Base-by-base conservation (phyloP, 2,113 vertebrate genomes). In the Falcunculus frontatus region DNA sequence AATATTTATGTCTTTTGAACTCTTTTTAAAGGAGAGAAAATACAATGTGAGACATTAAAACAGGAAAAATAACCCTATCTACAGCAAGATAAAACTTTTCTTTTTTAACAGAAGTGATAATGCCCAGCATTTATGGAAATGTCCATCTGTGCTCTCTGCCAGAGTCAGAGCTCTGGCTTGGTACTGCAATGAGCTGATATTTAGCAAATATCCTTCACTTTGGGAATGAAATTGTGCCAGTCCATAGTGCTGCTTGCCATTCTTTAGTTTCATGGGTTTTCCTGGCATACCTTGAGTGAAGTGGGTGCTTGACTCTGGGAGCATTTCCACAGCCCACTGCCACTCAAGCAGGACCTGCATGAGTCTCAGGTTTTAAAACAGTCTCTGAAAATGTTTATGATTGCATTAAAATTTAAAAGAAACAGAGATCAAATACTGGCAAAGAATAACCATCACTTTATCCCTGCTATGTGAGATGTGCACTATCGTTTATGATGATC, bases 1-100 rank as follows among this genome's bases (percentile, higher is more conserved):
- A 95, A 77, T 91, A 76, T 46, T 90, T 62, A 35, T 80, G 27
- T 92, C 64, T 80, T 80, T 94, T 90, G 88, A 94, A 63, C 49
- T 83, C 37, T 63, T 22, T 78, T 80, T 81, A 67, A 67, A 62
- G 4, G 27, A 70, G 55, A 86, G 35, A 55, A 95, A 67, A 84
- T 68, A 23, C 4, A 72, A 29, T 26, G 13, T 68, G 74, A 55
- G 59, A 68, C 41, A 63, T 63, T 78, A 76, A 70, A 93, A 70
- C 3, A 52, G 41, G 11, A 8, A 39, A 63, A 47, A 50, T 32
- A 1, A 1, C 13, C 11, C 19, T 26, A 5, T 55, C n/a, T 68
- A 53, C n/a, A 70, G 47, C 32, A 56, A 88, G 57, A 53, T 13
- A 29, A 41, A 74, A 37, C 20, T 84, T 55, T 14, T 33, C 8